These are phyloP conservation scores for Notospermus geniculatus DNA, from an alignment of 1,140 invertebrate genomes.

Conservation along the genomic window DNA sequence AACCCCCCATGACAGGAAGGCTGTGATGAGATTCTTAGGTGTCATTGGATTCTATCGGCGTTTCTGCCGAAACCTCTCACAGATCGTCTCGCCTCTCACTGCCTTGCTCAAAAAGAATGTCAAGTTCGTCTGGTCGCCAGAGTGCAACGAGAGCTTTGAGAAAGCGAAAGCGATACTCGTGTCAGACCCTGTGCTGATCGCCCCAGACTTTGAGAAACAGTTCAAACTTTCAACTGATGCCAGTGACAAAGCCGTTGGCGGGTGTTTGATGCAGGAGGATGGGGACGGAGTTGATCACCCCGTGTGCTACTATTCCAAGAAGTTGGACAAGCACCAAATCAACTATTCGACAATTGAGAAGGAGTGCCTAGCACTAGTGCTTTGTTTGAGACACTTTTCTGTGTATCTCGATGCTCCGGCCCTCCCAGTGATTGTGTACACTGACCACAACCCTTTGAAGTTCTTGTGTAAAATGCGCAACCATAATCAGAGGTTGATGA, in stretches of 20 bases:
- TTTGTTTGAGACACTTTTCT: conserved; percentile 14
- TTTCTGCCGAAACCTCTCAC: conserved; percentile 56
- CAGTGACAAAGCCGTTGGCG: conserved; percentile 22
- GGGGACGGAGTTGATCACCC: conserved; percentile 20
- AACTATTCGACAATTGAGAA: conserved; percentile 22
- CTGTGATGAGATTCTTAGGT: conserved; percentile 38
- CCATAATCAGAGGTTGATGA: not conserved
- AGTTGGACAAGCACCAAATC: conserved; percentile 16
- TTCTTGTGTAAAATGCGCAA: conserved; percentile 6
- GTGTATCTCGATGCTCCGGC: not conserved
- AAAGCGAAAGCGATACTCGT: conserved; percentile 34
- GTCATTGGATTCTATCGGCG: conserved; percentile 26
- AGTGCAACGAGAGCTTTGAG: conserved; percentile 39
- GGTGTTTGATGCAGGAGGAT: conserved; percentile 27
- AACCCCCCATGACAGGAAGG: conserved; percentile 28
- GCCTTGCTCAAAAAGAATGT: conserved; percentile 38
- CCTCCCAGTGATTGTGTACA: not conserved
- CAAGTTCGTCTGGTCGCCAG: conserved; percentile 36
- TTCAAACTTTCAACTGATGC: conserved; percentile 30
- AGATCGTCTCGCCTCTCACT: conserved; percentile 43
- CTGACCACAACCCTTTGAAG: conserved; percentile 8
- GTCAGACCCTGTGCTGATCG: conserved; percentile 29
- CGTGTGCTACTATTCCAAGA: too few relatives aligned
- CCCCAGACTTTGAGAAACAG: conserved; percentile 44
- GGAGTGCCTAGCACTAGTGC: conserved; percentile 12